Base-by-base conservation (phyloP, 2,113 vertebrate species). In the Athene noctua region DNA sequence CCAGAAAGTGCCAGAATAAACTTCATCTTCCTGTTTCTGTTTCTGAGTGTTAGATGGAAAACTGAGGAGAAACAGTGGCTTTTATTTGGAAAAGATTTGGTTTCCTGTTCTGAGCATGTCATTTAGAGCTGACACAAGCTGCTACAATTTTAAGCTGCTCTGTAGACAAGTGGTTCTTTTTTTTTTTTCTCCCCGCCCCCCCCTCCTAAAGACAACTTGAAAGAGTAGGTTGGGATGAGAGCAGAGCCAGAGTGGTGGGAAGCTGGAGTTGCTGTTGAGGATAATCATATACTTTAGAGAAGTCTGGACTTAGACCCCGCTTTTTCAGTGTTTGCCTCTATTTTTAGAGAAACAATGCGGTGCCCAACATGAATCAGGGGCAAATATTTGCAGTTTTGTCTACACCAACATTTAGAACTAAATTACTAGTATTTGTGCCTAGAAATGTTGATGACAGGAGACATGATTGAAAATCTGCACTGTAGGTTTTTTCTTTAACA, bases 91-190 rank as follows among this genome's bases (percentile, higher is more conserved):
- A 97, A 96, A 84, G 96, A 93, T 96, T 93, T 14, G 84, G 81
- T 97, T 98, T 98, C 97, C 97, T 97, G 95, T 96, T 96, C 97
- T 67, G 92, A 94, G 92, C 96, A 92, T 90, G 96, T 97, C 96
- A 47, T 95, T 96, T 94, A 97, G 97, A 97, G 97, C 97, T 91
- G 90, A 92, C 96, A 97, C 95, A 96, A 94, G 86, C 97, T 92
- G 95, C 95, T 94, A 46, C 95, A 81, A 93, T 94, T 96, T 96
- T 95, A 94, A 93, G 96, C 96, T 93, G 96, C 86, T 96, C 94
- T 96, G 90, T 75, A 83, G 96, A 96, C 30, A 91, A 97, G 95
- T 97, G 97, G 89, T 40, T 27, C 47, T 95, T 94, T 94, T 96
- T 80, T 68, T 95, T 94, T 87, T 90, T 32, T n/a, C 17, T 29